Conservation (phyloP, 92 coral and sea anemone species). For the Muricea muricata region DNA sequence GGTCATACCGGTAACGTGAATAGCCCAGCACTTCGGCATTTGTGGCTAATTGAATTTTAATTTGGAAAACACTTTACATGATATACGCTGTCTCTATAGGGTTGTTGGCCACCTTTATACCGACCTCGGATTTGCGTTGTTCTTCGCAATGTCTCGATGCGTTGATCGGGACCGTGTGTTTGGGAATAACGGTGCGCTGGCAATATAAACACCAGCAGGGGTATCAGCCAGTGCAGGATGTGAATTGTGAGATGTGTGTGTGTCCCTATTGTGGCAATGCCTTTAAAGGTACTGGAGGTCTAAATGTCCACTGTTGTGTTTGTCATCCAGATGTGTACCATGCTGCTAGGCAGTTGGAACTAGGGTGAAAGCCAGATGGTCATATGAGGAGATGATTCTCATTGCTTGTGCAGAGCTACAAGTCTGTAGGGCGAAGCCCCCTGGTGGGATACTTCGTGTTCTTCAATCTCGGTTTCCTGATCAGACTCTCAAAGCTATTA, state of each 20-base stretch:
- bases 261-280: neutral
- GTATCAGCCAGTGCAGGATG: neutral
- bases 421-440: neutral
- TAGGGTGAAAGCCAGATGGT: neutral
- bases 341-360: neutral
- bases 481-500: neutral
- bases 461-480: neutral
- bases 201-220: neutral
- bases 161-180: neutral
- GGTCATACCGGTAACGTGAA: neutral
- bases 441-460: neutral
- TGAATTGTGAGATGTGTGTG: neutral
- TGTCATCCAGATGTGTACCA: neutral
- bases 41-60: neutral
- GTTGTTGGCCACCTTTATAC: neutral
- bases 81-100: neutral
- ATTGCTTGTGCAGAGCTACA: neutral
- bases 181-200: neutral
- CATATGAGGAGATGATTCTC: neutral
- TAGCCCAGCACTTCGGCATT: no score
- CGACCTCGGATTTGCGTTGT: neutral
- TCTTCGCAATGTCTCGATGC: neutral
- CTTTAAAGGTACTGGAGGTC: no score
- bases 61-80: neutral
- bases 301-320: neutral